These are phyloP conservation scores for Chymomyza costata DNA, from an alignment of 1,140 invertebrate genomes.

Conservation along the genomic window DNA sequence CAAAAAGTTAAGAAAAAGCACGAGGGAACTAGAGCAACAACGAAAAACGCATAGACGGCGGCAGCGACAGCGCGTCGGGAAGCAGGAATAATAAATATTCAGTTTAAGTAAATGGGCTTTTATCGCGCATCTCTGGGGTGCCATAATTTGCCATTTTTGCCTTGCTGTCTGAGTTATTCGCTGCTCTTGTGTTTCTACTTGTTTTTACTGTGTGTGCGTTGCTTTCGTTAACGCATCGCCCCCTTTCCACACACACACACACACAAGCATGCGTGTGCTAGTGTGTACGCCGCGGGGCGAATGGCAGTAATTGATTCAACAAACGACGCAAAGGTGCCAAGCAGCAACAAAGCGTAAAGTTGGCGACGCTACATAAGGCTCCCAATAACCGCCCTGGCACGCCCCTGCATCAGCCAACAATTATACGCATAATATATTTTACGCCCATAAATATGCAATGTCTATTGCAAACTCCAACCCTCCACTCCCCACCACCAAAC, in stretches of 20 bases:
- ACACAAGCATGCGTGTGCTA: not conserved
- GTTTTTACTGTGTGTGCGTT: slow-evolving; percentile 7
- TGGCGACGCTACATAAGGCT: no score
- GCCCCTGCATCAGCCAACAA: slow-evolving; percentile 60
- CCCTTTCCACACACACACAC: slow-evolving; percentile 2
- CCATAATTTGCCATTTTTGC: slow-evolving; percentile 72
- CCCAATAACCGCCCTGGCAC: slow-evolving; percentile 1
- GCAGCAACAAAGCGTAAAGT: slow-evolving; percentile 35
- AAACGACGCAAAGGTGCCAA: slow-evolving; percentile 61
- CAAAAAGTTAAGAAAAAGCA: no score
- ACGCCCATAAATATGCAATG: slow-evolving; percentile 54
- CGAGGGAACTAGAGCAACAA: no score
- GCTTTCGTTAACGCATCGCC: slow-evolving; percentile 19
- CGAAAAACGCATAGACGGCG: no score
- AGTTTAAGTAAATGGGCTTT: slow-evolving; percentile 73
- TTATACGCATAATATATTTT: slow-evolving; percentile 72
- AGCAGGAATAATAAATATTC: slow-evolving; percentile 70
- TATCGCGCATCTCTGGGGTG: slow-evolving; percentile 70
- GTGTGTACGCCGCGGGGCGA: slow-evolving; percentile 31
- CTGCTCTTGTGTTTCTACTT: slow-evolving; percentile 11
- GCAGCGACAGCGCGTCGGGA: slow-evolving; percentile 35
- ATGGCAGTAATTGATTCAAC: slow-evolving; percentile 70
- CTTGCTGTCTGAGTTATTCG: slow-evolving; percentile 45
- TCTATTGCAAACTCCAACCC: not conserved
- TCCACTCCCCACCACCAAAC: no score